Evolutionary conservation across 2,113 vertebrate genomes (phyloP), one percentile per base, ranked within the genome.

Genomic region (Mionectes macconnelli): DNA sequence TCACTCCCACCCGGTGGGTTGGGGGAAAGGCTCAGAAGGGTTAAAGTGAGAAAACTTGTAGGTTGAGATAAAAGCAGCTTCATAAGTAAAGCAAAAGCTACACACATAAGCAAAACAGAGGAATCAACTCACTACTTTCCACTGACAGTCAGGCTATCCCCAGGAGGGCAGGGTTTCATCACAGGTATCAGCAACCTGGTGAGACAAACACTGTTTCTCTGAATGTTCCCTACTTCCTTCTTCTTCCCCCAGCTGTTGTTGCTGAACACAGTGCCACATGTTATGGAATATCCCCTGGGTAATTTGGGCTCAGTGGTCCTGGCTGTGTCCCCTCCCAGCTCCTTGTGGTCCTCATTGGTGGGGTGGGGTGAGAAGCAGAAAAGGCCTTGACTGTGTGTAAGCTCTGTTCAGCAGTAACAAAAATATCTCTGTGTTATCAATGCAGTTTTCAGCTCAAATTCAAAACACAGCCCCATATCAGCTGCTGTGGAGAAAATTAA

Each of bases 111-210:
- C 2, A 23, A 69, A 88, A 14, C 3, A 47, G 49, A 27, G 4
- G 15, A 74, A 39, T 78, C 14, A 2, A 42, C 35, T 60, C 18
- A 17, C 22, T 17, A 2, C 8, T 79, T 62, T 42, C n/a, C 14
- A 27, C 2, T 0, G 1, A 9, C 37, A 55, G 13, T 19, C 7
- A 60, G 45, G 9, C 24, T 27, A 53, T 40, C 11, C 35, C 18
- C 52, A 49, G 21, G 30, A 62, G 8, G 63, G 4, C 11, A 24
- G 22, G 19, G 13, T 27, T 59, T 6, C 9, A 23, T 25, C 25
- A 8, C 0, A 0, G 9, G 1, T 28, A 37, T 35, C 2, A 4
- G 16, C 14, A 16, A 44, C n/a, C 30, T 76, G 9, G 8, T 15
- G 64, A 47, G 37, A 60, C 15, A 45, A 89, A 64, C 8, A 6